Conservation (phyloP, 1,140 invertebrate genomes). For the Scaptomyza graminum region DNA sequence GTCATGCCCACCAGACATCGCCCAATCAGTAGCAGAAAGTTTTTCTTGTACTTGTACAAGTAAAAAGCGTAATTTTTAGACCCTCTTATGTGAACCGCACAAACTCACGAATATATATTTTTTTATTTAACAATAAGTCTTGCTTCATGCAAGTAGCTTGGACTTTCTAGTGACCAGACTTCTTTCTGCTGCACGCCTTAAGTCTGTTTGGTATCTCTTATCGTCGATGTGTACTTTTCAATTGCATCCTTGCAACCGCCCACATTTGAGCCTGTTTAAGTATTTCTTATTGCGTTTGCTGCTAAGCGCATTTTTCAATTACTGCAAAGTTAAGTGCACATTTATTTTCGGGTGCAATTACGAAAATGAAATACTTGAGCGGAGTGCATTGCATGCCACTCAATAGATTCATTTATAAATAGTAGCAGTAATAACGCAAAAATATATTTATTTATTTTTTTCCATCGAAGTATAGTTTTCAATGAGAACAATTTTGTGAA, state of each 20-base stretch:
- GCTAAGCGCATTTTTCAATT: slow-evolving; percentile 50
- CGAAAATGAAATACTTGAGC: slow-evolving; percentile 49
- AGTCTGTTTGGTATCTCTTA: slow-evolving; percentile 41
- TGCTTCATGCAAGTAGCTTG: neutral
- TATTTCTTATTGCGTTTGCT: slow-evolving; percentile 30
- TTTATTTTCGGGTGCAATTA: slow-evolving; percentile 45
- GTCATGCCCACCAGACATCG: slow-evolving; percentile 41
- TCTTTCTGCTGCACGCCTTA: neutral
- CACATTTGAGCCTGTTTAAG: slow-evolving; percentile 18
- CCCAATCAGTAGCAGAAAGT: slow-evolving; percentile 32
- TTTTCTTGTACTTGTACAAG: slow-evolving; percentile 11
- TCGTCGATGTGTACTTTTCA: slow-evolving; percentile 29
- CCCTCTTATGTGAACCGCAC: neutral
- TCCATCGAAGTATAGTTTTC: too few relatives aligned
- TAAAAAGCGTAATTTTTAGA: slow-evolving; percentile 23
- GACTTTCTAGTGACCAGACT: neutral
- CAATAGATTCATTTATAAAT: slow-evolving; percentile 6
- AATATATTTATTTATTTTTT: too few relatives aligned
- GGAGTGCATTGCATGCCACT: slow-evolving; percentile 18
- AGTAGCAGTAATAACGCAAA: neutral
- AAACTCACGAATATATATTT: neutral
- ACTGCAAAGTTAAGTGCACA: slow-evolving; percentile 28
- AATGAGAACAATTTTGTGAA: too few relatives aligned
- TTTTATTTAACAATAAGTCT: slow-evolving; percentile 27
- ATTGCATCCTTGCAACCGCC: slow-evolving; percentile 27